Conservation (phyloP, 2,888 invertebrate genomes). For the Volucella bombylans region DNA sequence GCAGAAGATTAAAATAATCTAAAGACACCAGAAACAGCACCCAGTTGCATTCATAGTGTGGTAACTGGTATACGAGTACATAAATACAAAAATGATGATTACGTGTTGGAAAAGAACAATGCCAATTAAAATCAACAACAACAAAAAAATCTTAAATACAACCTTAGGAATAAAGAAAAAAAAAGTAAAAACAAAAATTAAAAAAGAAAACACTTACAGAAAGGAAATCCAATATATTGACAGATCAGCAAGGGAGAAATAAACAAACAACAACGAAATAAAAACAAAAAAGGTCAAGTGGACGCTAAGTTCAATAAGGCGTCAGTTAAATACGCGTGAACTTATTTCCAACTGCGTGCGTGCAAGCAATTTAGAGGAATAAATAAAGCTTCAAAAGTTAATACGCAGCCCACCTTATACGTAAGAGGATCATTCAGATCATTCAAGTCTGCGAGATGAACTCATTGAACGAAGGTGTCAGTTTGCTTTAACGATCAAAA, state of each 20-base stretch:
- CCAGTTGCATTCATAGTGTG: slow-evolving; percentile 71
- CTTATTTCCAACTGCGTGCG: slow-evolving; percentile 45
- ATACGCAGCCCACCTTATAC: slow-evolving; percentile 38
- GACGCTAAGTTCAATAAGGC: slow-evolving; percentile 53
- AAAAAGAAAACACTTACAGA: neutral
- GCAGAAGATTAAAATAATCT: slow-evolving; percentile 72
- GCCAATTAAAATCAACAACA: slow-evolving; percentile 57
- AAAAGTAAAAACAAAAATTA: slow-evolving; percentile 14
- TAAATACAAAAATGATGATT: slow-evolving; percentile 64
- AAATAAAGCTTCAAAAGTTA: slow-evolving; percentile 30
- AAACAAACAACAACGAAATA: slow-evolving; percentile 56
- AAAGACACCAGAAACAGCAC: slow-evolving; percentile 73
- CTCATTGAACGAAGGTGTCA: slow-evolving; percentile 50
- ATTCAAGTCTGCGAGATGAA: slow-evolving; percentile 47
- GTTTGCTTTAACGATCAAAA: slow-evolving; percentile 52
- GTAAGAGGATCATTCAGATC: slow-evolving; percentile 48
- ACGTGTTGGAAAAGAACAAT: slow-evolving; percentile 66
- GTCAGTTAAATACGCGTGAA: slow-evolving; percentile 47
- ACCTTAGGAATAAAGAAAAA: slow-evolving; percentile 33
- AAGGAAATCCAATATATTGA: slow-evolving; percentile 31
- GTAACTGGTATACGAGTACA: slow-evolving; percentile 73
- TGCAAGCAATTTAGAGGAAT: slow-evolving; percentile 4
- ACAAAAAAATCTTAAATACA: slow-evolving; percentile 40
- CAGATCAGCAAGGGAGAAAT: slow-evolving; percentile 55
- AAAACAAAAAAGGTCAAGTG: slow-evolving; percentile 28